These are phyloP conservation scores for Schlechtendalia chinensis DNA, from an alignment of 1,140 invertebrate genomes.

Conservation along the genomic window DNA sequence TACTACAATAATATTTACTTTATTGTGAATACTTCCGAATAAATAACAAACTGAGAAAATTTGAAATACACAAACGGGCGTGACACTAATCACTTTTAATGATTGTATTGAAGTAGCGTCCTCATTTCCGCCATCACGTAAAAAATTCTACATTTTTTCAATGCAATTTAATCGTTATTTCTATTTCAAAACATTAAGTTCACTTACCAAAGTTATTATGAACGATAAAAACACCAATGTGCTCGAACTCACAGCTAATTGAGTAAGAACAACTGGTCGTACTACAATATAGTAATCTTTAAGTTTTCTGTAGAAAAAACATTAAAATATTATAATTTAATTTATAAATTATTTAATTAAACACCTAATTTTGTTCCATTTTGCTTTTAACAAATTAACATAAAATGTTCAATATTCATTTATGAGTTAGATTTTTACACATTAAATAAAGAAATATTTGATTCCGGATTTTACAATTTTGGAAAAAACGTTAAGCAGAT, in stretches of 20 bases:
- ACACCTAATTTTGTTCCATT: no score
- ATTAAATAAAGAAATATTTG: no score
- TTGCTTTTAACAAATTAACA: no score
- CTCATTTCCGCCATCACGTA: not conserved
- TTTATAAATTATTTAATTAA: no score
- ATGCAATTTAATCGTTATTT: not conserved
- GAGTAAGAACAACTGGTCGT: not conserved
- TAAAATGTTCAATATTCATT: no score
- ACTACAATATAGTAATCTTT: not conserved
- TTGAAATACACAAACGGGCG: not conserved
- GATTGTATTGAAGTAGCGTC: not conserved
- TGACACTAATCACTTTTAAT: not conserved
- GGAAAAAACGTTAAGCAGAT: no score
- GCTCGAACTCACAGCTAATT: not conserved
- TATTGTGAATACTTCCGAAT: not conserved
- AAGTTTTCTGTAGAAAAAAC: not conserved
- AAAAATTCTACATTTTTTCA: not conserved
- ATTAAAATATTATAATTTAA: no score
- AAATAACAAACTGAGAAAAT: not conserved
- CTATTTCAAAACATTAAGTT: not conserved
- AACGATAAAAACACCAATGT: not conserved
- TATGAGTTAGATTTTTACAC: no score
- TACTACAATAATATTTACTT: not conserved
- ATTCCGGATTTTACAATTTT: no score
- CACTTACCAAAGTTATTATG: not conserved